Evolutionary conservation across 2,888 invertebrate genomes (phyloP), one percentile per base, ranked within the genome.

Genomic region (Caenorhabditis sinica): DNA sequence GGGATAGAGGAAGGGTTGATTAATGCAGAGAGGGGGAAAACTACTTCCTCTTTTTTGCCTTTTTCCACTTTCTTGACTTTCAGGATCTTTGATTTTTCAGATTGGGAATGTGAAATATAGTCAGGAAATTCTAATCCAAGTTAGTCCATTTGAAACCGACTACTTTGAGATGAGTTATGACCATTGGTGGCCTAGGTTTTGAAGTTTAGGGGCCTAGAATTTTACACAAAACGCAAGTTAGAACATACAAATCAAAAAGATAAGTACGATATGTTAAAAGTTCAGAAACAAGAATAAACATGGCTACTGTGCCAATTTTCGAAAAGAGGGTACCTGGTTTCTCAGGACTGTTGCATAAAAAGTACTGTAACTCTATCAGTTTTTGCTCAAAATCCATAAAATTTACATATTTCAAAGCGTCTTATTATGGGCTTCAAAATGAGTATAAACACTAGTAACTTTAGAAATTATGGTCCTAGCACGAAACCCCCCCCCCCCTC

Each of bases 1-100:
- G n/a, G 58, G 33, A 60, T 17, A 60, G 58, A 61, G 40, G 33
- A 61, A 20, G 40, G 23, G 40, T 17, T 65, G 63, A 65, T 65
- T 65, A 65, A 65, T 65, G 63, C 63, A 65, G 53, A 23, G 23
- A 17, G 23, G 15, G 23, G 43, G 13, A 40, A 56, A 56, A 56
- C 45, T 17, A 65, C 65, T 65, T 65, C 65, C 65, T 25, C 25
- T 20, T 45, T 65, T 30, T 23, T 49, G n/a, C 23, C 20, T n/a
- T 8, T 13, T 28, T 40, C 15, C 11, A 23, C 9, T 63, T 36
- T 2, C 13, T 9, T 25, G 23, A 8, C 11, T 15, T 17, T 4
- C 1, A 9, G 20, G 23, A 65, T 65, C 25, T 65, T 45, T 65
- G 30, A 45, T 45, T 65, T 65, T 65, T 53, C 25, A n/a, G n/a